Percentiles rank a stretch among this genome's conserved stretches.
Conservation (phyloP, 2,797 vertebrate species). For the Sarcophilus harrisii region DNA sequence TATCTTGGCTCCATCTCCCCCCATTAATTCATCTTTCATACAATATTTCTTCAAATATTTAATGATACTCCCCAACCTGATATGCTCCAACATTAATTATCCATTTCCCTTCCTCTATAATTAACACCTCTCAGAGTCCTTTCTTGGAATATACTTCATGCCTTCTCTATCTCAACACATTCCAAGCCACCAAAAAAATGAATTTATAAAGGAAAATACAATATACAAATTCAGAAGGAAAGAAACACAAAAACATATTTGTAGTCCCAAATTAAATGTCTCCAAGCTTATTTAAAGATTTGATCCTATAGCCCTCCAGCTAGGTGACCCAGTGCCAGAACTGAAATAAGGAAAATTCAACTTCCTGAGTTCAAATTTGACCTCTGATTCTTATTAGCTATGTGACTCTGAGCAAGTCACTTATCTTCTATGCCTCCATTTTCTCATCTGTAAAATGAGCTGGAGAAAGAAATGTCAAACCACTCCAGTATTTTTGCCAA, state of each 20-base stretch:
- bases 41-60: too few relatives aligned
- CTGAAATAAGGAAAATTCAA: neutral
- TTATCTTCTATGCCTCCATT: neutral
- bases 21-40: too few relatives aligned
- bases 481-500: neutral
- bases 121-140: neutral
- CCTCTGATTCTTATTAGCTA: neutral
- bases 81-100: neutral
- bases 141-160: neutral
- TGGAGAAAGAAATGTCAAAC: neutral
- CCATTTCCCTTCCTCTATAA: neutral
- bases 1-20: too few relatives aligned
- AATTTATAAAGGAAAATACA: neutral
- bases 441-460: neutral
- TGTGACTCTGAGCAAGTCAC: neutral
- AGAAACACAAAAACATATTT: neutral
- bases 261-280: neutral
- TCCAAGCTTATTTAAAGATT: neutral
- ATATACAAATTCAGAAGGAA: neutral
- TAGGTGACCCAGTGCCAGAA: neutral
- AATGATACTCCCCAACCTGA: too few relatives aligned
- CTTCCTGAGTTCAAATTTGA: neutral
- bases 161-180: neutral
- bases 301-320: neutral
- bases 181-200: neutral